Percentiles rank a stretch among this genome's conserved stretches.
Evolutionary conservation across 2,888 invertebrate species (phyloP).

Genomic region (Sphinx pinastri): DNA sequence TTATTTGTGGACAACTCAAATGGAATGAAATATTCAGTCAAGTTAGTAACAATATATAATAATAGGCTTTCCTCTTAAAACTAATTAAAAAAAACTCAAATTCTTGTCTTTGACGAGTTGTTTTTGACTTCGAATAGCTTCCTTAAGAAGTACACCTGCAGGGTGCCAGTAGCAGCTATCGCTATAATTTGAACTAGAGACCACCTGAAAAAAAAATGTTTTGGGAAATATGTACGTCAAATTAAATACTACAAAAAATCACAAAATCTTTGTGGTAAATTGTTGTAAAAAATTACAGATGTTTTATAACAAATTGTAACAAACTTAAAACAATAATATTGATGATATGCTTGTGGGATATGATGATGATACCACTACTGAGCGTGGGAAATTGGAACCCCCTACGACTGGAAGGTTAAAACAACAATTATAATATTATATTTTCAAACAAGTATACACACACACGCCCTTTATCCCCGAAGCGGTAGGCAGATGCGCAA

Average conservation of each 20-base stretch:
- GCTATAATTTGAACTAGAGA: slow-evolving; percentile 94
- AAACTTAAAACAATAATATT: too few relatives aligned
- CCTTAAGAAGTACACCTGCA: slow-evolving; percentile 94
- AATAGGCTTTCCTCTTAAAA: neutral
- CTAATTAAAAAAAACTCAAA: slow-evolving; percentile 57
- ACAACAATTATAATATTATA: too few relatives aligned
- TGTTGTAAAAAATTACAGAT: slow-evolving; percentile 19
- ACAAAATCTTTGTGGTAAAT: too few relatives aligned
- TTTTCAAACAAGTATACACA: too few relatives aligned
- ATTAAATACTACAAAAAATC: too few relatives aligned
- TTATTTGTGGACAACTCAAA: slow-evolving; percentile 16
- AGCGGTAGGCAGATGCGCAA: too few relatives aligned
- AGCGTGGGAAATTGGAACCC: too few relatives aligned
- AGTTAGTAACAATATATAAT: slow-evolving; percentile 26
- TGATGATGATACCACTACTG: too few relatives aligned
- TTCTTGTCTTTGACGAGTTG: slow-evolving; percentile 84
- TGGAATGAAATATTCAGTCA: slow-evolving; percentile 52
- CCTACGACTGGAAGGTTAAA: too few relatives aligned
- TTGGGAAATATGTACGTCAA: too few relatives aligned
- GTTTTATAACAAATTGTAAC: neutral
- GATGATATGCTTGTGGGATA: too few relatives aligned
- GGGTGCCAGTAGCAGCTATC: slow-evolving; percentile 89
- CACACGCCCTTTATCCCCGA: too few relatives aligned
- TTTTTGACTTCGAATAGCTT: slow-evolving; percentile 93
- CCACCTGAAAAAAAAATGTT: slow-evolving; percentile 81